Base-by-base conservation (phyloP, 2,888 invertebrate genomes). In the Leucoptera coffeella region DNA sequence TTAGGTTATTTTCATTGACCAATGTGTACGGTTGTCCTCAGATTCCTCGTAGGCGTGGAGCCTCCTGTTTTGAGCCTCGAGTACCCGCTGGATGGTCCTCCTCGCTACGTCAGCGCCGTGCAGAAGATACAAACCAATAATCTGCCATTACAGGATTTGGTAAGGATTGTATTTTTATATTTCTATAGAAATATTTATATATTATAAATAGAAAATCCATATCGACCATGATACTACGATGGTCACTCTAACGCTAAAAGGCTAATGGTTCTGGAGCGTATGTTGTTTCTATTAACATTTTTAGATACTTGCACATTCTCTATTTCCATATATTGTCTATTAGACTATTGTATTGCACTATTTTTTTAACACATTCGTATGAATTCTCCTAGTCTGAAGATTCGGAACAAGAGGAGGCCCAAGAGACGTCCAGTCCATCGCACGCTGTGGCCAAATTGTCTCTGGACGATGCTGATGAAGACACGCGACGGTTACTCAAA, bases 41-140 rank as follows among this genome's bases (percentile, higher is more conserved):
- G 83, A 41, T 89, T 85, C 53, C 73, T 92, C 29, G 90, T 89
- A 47, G 90, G 90, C 11, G 77, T 89, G 37, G 86, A 89, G 43
- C 86, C 87, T n/a, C 87, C 89, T 1, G 85, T 90, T 34, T 61
- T 92, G 35, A 79, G 83, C 38, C 65, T 85, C 38, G 78, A 80
- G 47, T 83, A 78, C 54, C 75, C 77, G 30, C 73, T 78, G 30
- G 71, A 53, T 32, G 77, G 77, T 17, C 57, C 73, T 38, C 77
- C 77, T 41, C 80, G 82, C 32, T 85, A 85, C 54, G 77, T 82
- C 25, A 83, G 84, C 40, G 81, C 84, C 12, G 85, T 85, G 22
- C 76, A 78, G 38, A 71, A 67, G 51, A 39, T 67, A 33, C 71
- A 41, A 39, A 58, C 73, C 13, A 64, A 67, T 54, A 40, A 74